Evolutionary conservation across 2,797 vertebrate species (phyloP), one percentile per base, ranked within the genome.

Genomic region (Tapirus indicus): DNA sequence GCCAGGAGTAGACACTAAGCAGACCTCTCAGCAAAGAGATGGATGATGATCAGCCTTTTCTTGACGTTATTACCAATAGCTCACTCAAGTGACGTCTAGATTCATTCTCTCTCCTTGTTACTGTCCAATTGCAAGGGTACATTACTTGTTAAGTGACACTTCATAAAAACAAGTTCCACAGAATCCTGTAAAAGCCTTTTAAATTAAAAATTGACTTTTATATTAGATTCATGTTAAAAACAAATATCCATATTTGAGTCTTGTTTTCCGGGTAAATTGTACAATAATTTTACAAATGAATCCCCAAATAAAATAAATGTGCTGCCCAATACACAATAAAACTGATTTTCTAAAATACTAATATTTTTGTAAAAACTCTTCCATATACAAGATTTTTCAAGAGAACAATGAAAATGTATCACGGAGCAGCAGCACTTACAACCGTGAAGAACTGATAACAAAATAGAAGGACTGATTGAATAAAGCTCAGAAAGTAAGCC

Each of bases 1-100:
- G 52, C 62, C 83, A 79, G 60, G 52, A 17, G 1, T 14, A 32
- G 38, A 91, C 38, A 68, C 9, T 78, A 54, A 94, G 44, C 90
- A 97, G 96, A 86, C 72, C 20, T 52, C 56, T 91, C 54, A 93
- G 35, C 32, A 66, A 85, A 47, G 72, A 91, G 68, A 78, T 44
- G 18, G 21, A 47, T 69, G 21, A 66, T 82, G 52, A 60, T 21
- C 35, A 49, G 27, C 2, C 23, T 83, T 58, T 90, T 75, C 18
- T 32, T 88, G 52, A 66, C 49, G 17, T 41, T 54, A 49, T 72
- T 89, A 58, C 47, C 71, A 87, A 18, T 35, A 52, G 71, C 49
- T 80, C 58, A 52, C 25, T 90, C 62, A 54, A 29, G 41, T 77
- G 49, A 75, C 44, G 14, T 92, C 56, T 52, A 49, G 23, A 29